These are phyloP conservation scores for Apostichopus californicus DNA, from an alignment of 35 echinoderm and acorn worm genomes.

Conservation along the genomic window DNA sequence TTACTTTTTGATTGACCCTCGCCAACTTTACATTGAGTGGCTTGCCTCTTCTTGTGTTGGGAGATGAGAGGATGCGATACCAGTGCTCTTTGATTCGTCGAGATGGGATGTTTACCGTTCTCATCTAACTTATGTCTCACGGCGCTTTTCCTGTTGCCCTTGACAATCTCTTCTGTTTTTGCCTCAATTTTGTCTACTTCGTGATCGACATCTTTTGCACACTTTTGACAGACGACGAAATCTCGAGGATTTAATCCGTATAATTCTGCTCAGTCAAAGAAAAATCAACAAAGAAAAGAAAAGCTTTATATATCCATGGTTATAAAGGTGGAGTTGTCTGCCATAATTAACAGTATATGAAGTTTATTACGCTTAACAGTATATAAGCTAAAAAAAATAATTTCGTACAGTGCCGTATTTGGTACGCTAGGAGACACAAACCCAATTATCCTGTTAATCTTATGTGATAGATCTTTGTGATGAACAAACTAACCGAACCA, in stretches of 20 bases:
- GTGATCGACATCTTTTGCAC: neutral
- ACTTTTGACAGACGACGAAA: neutral
- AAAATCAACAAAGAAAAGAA: neutral
- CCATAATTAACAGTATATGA: too few relatives aligned
- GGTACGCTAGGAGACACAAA: too few relatives aligned
- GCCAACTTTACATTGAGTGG: neutral
- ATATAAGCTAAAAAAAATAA: too few relatives aligned
- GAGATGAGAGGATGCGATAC: neutral
- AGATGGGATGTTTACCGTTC: neutral
- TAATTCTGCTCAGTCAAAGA: neutral
- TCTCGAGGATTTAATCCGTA: neutral
- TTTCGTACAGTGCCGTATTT: too few relatives aligned
- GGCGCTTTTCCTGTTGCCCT: neutral
- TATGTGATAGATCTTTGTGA: too few relatives aligned
- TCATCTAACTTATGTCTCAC: neutral
- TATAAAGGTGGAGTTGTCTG: too few relatives aligned
- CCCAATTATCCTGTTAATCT: too few relatives aligned
- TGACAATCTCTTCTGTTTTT: neutral
- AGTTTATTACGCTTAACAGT: too few relatives aligned
- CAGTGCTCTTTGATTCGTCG: neutral
- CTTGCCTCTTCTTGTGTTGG: neutral
- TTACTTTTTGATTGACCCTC: neutral
- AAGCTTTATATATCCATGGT: too few relatives aligned
- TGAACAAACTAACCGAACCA: too few relatives aligned
- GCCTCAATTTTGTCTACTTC: neutral